Evolutionary conservation across 1,140 invertebrate species (phyloP), one percentile per base, ranked within the genome.

Genomic region (Cyphomyrmex costatus): DNA sequence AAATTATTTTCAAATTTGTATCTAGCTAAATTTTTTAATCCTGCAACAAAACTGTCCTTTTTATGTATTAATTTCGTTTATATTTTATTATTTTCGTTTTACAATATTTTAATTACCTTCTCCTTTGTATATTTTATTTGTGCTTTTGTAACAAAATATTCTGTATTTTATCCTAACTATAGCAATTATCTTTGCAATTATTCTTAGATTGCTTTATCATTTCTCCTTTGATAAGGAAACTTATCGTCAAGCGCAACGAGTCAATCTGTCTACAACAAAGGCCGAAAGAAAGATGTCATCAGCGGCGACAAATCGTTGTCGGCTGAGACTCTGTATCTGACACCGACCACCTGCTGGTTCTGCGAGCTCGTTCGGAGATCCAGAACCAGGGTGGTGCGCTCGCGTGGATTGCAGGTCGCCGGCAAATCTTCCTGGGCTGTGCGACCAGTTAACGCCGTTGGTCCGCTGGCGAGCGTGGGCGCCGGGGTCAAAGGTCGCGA

Each of bases 401-500:
- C 93, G 56, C 89, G 89, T 1, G 83, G 90, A 82, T 90, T 89
- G 63, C 88, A 88, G 12, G 88, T 79, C 12, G 65, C 61, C 27
- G 85, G 74, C 49, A 63, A 30, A 8, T 90, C 89, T 7, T 90
- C 83, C 12, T 86, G 85, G 3, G 8, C 51, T 3, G 79, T 24
- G 36, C 88, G 85, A 58, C 74, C 79, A 7, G 86, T 78, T 24
- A 88, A 66, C 7, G 86, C 56, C n/a, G 77, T 70, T 51, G 95
- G 92, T 5, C 96, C 96, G 91, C 97, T 97, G 0, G 96, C 97
- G 3, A 97, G 95, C 1, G 97, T 97, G 0, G 97, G 97, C 0
- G 97, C 96, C 14, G 97, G 97, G 0, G 97, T 98, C 85, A 97
- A 93, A 3, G 97, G 97, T 53, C 97, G 95, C 1, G 97, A 98